Conservation (phyloP, 2,888 invertebrate genomes). For the Sesamia inferens region DNA sequence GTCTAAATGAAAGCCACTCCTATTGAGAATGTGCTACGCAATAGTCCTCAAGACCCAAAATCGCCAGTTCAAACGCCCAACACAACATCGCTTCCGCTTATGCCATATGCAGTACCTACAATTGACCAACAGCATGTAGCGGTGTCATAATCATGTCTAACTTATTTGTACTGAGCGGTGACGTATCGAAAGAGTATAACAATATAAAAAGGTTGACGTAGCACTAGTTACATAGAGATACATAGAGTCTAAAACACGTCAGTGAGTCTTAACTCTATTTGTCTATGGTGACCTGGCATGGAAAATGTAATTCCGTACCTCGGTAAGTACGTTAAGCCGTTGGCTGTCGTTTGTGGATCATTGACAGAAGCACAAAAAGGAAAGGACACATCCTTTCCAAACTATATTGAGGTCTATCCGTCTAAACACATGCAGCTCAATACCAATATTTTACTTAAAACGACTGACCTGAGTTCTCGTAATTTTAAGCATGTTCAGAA, state of each 20-base stretch:
- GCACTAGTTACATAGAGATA: conserved; percentile 18
- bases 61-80: not conserved
- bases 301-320: not conserved
- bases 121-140: conserved; percentile 21
- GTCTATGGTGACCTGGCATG: not conserved
- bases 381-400: too few species aligned
- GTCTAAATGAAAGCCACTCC: too few species aligned
- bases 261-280: too few species aligned
- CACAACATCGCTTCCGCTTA: conserved; percentile 21
- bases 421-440: too few species aligned
- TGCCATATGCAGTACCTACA: not conserved
- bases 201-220: conserved; percentile 4
- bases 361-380: too few species aligned
- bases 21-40: too few species aligned
- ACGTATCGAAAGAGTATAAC: not conserved
- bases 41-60: not conserved
- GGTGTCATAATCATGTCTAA: conserved; percentile 26
- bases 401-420: too few species aligned
- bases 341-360: too few species aligned
- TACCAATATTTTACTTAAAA: not conserved
- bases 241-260: not conserved
- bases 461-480: not conserved
- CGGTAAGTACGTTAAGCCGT: too few species aligned
- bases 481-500: too few species aligned
- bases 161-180: conserved; percentile 20